These are phyloP conservation scores for Tethya wilhelma DNA, from an alignment of 37 sponge, comb jelly and placozoan genomes.

Conservation along the genomic window DNA sequence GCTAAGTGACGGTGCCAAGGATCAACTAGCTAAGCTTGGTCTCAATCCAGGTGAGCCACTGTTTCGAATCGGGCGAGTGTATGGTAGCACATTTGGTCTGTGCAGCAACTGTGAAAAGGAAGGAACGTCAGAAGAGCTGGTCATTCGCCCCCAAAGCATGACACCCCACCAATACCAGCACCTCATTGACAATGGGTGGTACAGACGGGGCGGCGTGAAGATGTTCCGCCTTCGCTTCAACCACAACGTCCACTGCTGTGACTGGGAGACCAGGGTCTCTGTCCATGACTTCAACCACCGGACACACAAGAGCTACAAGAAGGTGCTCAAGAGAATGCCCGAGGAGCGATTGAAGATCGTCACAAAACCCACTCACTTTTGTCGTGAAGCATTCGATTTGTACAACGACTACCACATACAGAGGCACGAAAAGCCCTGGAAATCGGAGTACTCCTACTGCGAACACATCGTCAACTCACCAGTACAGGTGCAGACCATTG, in stretches of 20 bases:
- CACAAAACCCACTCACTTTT: slow-evolving; percentile 66
- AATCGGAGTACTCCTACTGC: slow-evolving; percentile 74
- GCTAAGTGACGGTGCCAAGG: slow-evolving; percentile 10
- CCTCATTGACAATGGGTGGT: slow-evolving; percentile 88
- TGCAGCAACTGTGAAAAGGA: slow-evolving; percentile 89
- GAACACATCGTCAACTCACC: slow-evolving; percentile 89
- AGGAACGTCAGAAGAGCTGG: slow-evolving; percentile 73
- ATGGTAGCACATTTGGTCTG: slow-evolving; percentile 64
- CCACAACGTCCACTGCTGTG: slow-evolving; percentile 73
- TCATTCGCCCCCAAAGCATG: slow-evolving; percentile 73
- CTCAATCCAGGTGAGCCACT: slow-evolving; percentile 42
- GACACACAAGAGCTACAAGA: slow-evolving; percentile 63
- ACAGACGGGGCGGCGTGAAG: slow-evolving; percentile 91
- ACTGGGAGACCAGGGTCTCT: slow-evolving; percentile 88
- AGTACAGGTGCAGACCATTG: slow-evolving; percentile 36
- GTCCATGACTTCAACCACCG: slow-evolving; percentile 67
- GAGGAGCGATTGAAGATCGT: slow-evolving; percentile 55
- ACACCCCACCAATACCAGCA: slow-evolving; percentile 81
- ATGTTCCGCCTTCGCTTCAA: slow-evolving; percentile 76
- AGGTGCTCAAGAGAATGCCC: slow-evolving; percentile 72
- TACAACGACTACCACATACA: slow-evolving; percentile 82
- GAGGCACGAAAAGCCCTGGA: slow-evolving; percentile 77
- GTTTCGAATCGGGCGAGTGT: slow-evolving; percentile 71
- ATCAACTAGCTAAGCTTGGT: slow-evolving; percentile 55
- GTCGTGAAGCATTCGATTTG: slow-evolving; percentile 76